Conservation (phyloP, 2,113 vertebrate species). For the Corythornis cristatus region DNA sequence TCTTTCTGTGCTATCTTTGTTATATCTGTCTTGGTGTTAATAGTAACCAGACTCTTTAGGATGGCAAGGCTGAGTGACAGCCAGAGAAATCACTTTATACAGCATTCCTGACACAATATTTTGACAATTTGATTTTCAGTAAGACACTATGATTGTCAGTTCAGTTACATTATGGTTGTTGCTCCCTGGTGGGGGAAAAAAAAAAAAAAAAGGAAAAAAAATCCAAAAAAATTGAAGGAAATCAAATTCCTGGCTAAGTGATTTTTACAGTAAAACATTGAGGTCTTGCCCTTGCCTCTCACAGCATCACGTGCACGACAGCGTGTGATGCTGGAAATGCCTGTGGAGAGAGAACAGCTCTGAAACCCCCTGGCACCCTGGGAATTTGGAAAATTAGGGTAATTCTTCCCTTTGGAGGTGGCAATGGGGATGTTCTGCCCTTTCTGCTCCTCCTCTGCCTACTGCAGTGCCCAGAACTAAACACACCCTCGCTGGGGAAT, state of each 20-base stretch:
- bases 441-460: background rate
- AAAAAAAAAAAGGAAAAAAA: background rate
- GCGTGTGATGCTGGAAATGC: background rate
- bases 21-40: background rate
- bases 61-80: slow-evolving; percentile 52
- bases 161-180: slow-evolving; percentile 56
- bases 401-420: background rate
- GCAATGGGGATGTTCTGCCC: background rate
- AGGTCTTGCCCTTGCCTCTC: slow-evolving; percentile 46
- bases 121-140: slow-evolving; percentile 60
- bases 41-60: slow-evolving; percentile 32
- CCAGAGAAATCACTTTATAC: slow-evolving; percentile 37
- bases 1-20: slow-evolving; percentile 14
- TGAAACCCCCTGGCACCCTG: background rate
- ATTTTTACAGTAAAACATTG: slow-evolving; percentile 29
- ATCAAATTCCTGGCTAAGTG: slow-evolving; percentile 43
- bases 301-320: background rate
- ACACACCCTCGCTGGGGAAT: background rate
- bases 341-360: background rate
- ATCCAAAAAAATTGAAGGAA: slow-evolving; percentile 24
- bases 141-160: slow-evolving; percentile 61
- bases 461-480: background rate
- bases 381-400: background rate
- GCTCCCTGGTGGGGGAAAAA: slow-evolving; percentile 25
- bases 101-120: slow-evolving; percentile 70